These are phyloP conservation scores for Clamator glandarius DNA, from an alignment of 2,797 vertebrate genomes.

Conservation along the genomic window DNA sequence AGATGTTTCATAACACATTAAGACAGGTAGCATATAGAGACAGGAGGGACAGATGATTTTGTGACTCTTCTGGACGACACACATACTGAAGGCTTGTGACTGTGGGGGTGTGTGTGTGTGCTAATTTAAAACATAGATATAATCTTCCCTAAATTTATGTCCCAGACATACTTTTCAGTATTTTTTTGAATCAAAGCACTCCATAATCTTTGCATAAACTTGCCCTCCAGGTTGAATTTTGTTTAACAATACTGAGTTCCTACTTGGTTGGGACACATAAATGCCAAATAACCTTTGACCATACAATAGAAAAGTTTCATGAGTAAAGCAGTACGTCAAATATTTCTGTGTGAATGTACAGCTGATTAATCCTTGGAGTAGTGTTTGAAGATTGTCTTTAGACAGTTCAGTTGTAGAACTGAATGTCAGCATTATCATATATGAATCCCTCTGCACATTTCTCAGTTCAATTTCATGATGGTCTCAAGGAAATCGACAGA, in stretches of 20 bases:
- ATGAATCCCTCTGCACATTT: background rate
- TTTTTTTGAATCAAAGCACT: background rate
- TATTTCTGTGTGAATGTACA: conserved; percentile 22
- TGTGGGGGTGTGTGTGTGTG: background rate
- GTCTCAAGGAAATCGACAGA: background rate
- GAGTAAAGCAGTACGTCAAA: conserved; percentile 10
- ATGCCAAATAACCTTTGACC: conserved; percentile 28
- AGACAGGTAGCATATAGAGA: background rate
- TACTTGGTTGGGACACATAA: background rate
- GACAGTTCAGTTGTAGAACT: background rate
- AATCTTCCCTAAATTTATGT: background rate
- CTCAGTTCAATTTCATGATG: background rate
- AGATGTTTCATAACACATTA: background rate
- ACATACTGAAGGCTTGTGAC: background rate
- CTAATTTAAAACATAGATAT: background rate
- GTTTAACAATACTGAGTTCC: background rate
- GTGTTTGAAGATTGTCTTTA: conserved; percentile 40
- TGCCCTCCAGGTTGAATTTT: background rate
- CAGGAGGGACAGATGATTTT: background rate
- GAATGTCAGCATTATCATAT: conserved; percentile 49
- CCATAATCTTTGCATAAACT: background rate
- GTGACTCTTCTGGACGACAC: background rate
- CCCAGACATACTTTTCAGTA: background rate
- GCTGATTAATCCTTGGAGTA: conserved; percentile 9
- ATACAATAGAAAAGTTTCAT: background rate